A percentile compares a stretch with the other conserved stretches of the same genome.
Conservation (phyloP, 2,797 vertebrate species). For the Pangasius sanitwongsei region DNA sequence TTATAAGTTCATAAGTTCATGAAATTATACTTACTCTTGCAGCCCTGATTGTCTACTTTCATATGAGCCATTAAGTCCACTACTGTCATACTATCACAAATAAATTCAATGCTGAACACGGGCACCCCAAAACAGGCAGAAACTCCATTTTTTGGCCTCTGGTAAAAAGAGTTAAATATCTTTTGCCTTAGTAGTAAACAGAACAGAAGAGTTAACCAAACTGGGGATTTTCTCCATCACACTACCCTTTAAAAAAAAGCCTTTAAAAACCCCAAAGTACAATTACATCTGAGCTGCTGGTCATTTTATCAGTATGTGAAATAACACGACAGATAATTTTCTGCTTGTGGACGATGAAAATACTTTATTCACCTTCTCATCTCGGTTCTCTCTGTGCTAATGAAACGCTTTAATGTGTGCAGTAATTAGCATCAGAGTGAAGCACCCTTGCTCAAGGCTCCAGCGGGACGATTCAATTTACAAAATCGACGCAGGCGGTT, state of each 20-base stretch:
- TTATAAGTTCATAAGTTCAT: background rate
- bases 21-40: too few species aligned
- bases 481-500: conserved; percentile 66
- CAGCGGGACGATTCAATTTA: conserved; percentile 68
- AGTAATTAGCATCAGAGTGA: conserved; percentile 54
- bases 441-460: conserved; percentile 64
- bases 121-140: background rate
- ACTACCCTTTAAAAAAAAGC: background rate
- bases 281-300: background rate
- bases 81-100: too few species aligned
- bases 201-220: background rate
- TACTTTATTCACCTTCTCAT: conserved; percentile 34
- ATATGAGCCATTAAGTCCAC: too few species aligned
- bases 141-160: background rate
- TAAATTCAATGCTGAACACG: too few species aligned
- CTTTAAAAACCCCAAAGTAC: background rate
- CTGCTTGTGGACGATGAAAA: conserved; percentile 10
- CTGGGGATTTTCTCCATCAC: background rate
- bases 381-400: conserved; percentile 41
- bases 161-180: background rate
- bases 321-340: background rate
- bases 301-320: background rate
- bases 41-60: background rate
- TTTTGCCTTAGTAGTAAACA: background rate
- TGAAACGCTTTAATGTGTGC: conserved; percentile 48